phyloP scores from a whole-genome alignment of 2,797 vertebrate species.

The Pachyuromys duprasi region DNA sequence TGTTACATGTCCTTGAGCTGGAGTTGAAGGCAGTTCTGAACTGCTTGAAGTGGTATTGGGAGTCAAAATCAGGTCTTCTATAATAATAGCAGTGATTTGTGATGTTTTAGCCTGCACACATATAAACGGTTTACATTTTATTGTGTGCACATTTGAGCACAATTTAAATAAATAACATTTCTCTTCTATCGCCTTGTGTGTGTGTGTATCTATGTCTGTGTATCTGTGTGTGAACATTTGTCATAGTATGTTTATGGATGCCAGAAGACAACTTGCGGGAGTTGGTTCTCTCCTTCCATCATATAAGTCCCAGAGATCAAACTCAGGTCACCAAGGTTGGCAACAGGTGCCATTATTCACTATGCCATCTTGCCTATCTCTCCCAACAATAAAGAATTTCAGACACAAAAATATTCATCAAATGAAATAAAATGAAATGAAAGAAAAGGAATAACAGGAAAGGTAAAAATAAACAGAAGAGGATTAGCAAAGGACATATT shows the following conservation, averaged over 20 bases:
- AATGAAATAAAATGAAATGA: neutral
- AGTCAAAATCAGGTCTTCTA: neutral
- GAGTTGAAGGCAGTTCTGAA: neutral
- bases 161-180: neutral
- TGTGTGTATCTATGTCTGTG: neutral
- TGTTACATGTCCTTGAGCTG: too few relatives aligned
- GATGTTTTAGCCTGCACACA: neutral
- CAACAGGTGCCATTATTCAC: neutral
- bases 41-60: neutral
- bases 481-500: neutral
- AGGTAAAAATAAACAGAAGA: neutral
- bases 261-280: neutral
- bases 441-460: neutral
- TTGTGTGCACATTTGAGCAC: neutral
- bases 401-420: neutral
- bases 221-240: neutral
- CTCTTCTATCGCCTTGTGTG: neutral
- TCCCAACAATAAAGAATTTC: neutral
- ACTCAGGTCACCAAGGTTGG: neutral
- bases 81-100: neutral
- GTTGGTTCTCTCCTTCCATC: neutral
- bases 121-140: neutral
- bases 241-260: neutral
- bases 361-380: neutral
- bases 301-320: neutral